Conservation (phyloP, 2,797 vertebrate species). For the Sorex maritimensis region DNA sequence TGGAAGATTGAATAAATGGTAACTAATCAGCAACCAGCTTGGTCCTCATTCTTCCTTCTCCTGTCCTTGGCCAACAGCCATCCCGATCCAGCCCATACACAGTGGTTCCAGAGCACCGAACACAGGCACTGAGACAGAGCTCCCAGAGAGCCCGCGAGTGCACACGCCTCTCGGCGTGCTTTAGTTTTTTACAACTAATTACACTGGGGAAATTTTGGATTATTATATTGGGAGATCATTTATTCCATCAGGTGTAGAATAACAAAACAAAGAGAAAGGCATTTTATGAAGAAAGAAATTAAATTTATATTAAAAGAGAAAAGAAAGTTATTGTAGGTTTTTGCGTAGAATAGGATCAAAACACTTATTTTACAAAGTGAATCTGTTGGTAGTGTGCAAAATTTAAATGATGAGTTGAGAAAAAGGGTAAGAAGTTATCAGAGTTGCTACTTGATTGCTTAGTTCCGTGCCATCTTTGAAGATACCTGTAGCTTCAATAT, state of each 20-base stretch:
- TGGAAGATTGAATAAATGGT: no score
- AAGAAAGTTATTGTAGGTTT: not conserved
- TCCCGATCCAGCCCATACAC: no score
- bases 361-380: not conserved
- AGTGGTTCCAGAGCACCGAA: no score
- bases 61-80: no score
- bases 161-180: no score
- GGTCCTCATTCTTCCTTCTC: no score
- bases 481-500: no score
- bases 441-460: no score
- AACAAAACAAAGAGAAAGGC: not conserved
- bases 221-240: not conserved
- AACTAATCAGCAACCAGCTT: no score
- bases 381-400: not conserved
- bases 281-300: not conserved
- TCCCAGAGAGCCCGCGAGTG: no score
- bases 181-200: not conserved
- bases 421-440: not conserved
- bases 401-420: not conserved
- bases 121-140: no score
- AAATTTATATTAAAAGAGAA: conserved; percentile 27
- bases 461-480: no score
- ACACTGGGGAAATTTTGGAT: not conserved
- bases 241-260: not conserved
- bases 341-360: not conserved